These are phyloP conservation scores for Maconellicoccus hirsutus DNA, from an alignment of 1,140 invertebrate genomes.

Conservation along the genomic window DNA sequence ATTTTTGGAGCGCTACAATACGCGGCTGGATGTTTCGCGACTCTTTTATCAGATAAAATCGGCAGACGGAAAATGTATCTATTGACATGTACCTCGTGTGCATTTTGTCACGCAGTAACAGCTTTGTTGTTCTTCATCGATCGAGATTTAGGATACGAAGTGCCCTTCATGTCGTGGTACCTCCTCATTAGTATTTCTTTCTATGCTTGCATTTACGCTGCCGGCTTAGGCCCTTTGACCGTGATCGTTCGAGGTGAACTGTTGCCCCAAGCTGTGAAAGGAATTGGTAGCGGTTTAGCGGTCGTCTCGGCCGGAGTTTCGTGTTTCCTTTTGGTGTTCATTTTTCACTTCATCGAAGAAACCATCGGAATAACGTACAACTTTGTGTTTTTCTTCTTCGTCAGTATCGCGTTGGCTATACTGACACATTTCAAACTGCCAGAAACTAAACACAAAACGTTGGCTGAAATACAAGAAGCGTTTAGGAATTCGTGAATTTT, in stretches of 20 bases:
- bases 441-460: constrained; percentile 70
- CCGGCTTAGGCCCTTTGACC: constrained; percentile 28
- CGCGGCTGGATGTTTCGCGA: constrained; percentile 46
- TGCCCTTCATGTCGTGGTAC: constrained; percentile 24
- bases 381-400: constrained; percentile 55
- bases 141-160: not conserved
- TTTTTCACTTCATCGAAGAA: constrained; percentile 38
- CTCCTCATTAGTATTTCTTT: constrained; percentile 25
- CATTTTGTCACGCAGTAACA: constrained; percentile 34
- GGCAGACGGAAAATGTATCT: constrained; percentile 56
- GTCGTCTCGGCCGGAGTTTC: constrained; percentile 36
- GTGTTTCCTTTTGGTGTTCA: constrained; percentile 34
- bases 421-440: constrained; percentile 55
- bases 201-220: constrained; percentile 26
- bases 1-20: constrained; percentile 54
- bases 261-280: constrained; percentile 36
- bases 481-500: constrained; percentile 28
- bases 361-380: constrained; percentile 41
- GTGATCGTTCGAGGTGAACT: constrained; percentile 30
- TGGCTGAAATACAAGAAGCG: constrained; percentile 45
- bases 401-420: constrained; percentile 49
- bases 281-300: constrained; percentile 35
- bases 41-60: constrained; percentile 53
- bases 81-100: constrained; percentile 44
- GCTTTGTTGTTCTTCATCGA: constrained; percentile 23